Evolutionary conservation across 2,888 invertebrate genomes (phyloP), one percentile per base, ranked within the genome.

Genomic region (Ommatoiulus sabulosus): DNA sequence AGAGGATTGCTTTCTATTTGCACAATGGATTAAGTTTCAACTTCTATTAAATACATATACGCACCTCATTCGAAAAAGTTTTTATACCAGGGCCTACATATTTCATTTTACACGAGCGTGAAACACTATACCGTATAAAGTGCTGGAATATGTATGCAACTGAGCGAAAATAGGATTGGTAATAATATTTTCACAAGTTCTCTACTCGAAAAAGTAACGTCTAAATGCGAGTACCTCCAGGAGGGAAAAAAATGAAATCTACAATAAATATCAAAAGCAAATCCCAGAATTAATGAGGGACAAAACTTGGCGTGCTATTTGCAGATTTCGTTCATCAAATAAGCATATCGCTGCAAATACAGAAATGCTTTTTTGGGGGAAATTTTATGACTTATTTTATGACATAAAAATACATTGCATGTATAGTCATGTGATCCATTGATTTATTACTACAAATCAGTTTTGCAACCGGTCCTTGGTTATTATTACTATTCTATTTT

Each of bases 1-100:
- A 87, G 87, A 87, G 87, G 87, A 87, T 87, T 87, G 87, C 87
- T 87, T 48, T 87, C 52, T 85, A 85, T 85, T 85, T 85, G 44
- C 85, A n/a, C 85, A 85, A 85, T 85, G 85, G 85, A 85, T 85
- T 85, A 85, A 85, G 85, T 85, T 85, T 44, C 44, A 85, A 44
- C 85, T 44, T 85, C 85, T 85, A 85, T 85, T 85, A 85, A 85
- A 85, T 85, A 63, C 63, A 63, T 63, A 63, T 63, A 63, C 63
- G 63, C 20, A 63, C 63, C 63, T 63, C 63, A 63, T 63, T 63
- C 63, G 63, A 63, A 63, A 35, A 63, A 63, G 63, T 63, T 63
- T 35, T 52, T 63, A 63, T 63, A 63, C 63, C 20, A 20, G 20
- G 63, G 63, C 20, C 63, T 63, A 63, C 63, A 63, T 63, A 63